Conservation (phyloP, 2,113 vertebrate genomes). For the Micromys minutus region DNA sequence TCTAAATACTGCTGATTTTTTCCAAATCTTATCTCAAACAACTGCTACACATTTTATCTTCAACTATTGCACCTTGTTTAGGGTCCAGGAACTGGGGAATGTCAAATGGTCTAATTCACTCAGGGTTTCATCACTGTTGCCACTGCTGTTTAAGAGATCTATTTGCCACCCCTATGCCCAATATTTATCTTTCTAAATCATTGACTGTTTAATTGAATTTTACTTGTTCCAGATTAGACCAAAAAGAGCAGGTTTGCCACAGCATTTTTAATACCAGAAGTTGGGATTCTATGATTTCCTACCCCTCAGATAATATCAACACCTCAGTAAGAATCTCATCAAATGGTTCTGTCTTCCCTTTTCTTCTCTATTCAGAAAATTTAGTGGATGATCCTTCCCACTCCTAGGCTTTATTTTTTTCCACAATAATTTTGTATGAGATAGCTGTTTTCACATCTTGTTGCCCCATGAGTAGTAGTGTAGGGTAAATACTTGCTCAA, state of each 20-base stretch:
- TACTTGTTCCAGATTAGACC: background rate
- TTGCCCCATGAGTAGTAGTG: background rate
- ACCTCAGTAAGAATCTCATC: background rate
- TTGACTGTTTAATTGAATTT: background rate
- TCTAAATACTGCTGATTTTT: background rate
- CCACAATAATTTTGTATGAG: background rate
- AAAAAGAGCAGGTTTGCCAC: background rate
- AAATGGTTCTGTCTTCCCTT: background rate
- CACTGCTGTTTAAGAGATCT: background rate
- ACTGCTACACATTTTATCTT: no score
- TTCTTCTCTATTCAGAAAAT: background rate
- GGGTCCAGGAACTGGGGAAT: background rate
- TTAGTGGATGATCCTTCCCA: background rate
- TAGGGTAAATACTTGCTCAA: background rate
- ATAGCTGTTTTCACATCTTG: background rate
- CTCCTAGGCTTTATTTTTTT: background rate
- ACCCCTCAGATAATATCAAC: background rate
- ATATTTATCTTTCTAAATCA: background rate
- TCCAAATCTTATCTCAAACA: background rate
- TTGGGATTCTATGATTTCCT: accelerated
- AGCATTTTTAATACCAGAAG: background rate
- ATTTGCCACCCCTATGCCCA: background rate
- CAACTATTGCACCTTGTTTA: background rate
- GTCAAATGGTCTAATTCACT: background rate
- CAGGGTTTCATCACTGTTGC: background rate